Percentiles rank a stretch among this genome's conserved stretches.
Conservation (phyloP, 2,888 invertebrate genomes). For the Protodeltote pygarga region DNA sequence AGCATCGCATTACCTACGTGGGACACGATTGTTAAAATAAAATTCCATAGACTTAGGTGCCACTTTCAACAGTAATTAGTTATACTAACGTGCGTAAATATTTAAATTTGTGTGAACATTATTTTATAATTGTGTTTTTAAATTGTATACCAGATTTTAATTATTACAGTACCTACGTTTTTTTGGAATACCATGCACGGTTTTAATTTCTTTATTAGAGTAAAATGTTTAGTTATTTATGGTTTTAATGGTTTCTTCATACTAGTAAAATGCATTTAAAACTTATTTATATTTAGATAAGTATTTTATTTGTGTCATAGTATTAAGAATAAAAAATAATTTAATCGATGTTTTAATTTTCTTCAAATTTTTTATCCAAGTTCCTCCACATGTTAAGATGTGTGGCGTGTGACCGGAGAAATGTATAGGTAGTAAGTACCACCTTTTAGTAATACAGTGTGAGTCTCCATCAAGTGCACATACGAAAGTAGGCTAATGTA, state of each 20-base stretch:
- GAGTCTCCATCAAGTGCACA: too few relatives aligned
- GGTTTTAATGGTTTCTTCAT: constrained; percentile 7
- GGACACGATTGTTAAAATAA: too few relatives aligned
- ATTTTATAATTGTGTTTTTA: constrained; percentile 3
- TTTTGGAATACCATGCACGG: not conserved
- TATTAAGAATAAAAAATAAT: constrained; percentile 35
- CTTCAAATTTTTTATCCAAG: not conserved
- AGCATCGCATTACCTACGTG: too few relatives aligned
- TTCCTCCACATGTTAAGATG: not conserved
- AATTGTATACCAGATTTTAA: constrained; percentile 8
- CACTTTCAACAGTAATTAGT: not conserved
- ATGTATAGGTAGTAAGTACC: too few relatives aligned
- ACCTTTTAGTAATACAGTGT: too few relatives aligned
- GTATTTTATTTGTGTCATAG: constrained; percentile 39
- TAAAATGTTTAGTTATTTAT: constrained; percentile 7
- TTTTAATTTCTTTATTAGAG: constrained; percentile 14
- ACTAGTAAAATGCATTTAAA: constrained; percentile 9
- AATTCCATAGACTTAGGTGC: too few relatives aligned
- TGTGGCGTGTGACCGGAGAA: too few relatives aligned
- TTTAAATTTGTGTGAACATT: constrained; percentile 7
- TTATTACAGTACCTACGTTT: not conserved
- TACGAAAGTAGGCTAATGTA: too few relatives aligned
- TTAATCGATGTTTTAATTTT: constrained; percentile 7
- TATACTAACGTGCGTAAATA: not conserved
- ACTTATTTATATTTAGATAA: constrained; percentile 19